Conservation (phyloP, 2,888 invertebrate genomes). For the Philhelius pedissequus region DNA sequence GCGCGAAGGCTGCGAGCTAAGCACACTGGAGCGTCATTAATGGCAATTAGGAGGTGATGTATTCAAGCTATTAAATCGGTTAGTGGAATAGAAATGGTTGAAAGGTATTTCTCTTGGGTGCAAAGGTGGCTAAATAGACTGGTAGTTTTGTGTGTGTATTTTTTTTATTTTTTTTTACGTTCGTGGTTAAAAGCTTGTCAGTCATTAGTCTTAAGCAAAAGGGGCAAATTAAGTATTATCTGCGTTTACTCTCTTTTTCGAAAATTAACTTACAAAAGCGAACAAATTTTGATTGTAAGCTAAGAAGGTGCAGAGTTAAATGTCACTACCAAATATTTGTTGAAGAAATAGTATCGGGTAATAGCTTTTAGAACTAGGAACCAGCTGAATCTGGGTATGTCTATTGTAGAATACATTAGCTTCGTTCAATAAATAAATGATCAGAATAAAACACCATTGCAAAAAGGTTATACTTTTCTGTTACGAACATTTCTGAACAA, state of each 20-base stretch:
- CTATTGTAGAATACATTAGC: no score
- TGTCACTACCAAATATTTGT: neutral
- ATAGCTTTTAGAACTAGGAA: neutral
- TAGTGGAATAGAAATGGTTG: constrained; percentile 41
- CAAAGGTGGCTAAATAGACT: constrained; percentile 26
- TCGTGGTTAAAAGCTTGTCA: neutral
- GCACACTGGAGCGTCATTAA: constrained; percentile 54
- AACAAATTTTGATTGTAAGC: neutral
- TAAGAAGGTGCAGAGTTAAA: neutral
- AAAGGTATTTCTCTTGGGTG: constrained; percentile 5
- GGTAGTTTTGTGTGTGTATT: neutral
- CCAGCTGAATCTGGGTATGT: no score
- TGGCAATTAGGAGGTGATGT: constrained; percentile 67
- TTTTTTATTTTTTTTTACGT: neutral
- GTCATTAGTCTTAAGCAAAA: constrained; percentile 4
- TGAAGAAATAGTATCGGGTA: neutral
- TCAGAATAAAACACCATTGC: no score
- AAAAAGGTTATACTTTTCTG: no score
- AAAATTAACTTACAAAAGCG: neutral
- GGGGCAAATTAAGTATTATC: neutral
- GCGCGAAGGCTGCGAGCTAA: constrained; percentile 3
- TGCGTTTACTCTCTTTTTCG: neutral
- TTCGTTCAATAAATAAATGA: no score
- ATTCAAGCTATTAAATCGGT: constrained; percentile 61
- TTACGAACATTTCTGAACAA: no score